Evolutionary conservation across 2,113 vertebrate species (phyloP).

Genomic region (Oophaga pumilio): DNA sequence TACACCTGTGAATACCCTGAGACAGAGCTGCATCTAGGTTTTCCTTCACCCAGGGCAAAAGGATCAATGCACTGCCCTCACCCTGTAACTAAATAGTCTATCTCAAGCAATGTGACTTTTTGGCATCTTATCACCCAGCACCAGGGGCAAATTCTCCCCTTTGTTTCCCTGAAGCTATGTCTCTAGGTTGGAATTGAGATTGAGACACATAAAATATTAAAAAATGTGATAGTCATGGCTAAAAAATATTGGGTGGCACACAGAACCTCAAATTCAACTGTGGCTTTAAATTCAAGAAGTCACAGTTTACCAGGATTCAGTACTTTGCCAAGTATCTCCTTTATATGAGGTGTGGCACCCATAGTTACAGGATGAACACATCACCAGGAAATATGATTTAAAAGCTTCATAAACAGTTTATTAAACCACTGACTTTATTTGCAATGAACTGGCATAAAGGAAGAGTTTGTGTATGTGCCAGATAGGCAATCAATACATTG

Average conservation of each 20-base stretch:
- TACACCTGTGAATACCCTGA: too few relatives aligned
- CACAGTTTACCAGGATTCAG: not conserved
- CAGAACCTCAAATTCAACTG: not conserved
- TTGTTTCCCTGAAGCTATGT: too few relatives aligned
- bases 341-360: not conserved
- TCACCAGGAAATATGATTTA: not conserved
- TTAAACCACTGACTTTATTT: not conserved
- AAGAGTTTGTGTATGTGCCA: not conserved
- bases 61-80: too few relatives aligned
- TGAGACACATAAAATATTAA: too few relatives aligned
- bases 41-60: too few relatives aligned
- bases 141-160: too few relatives aligned
- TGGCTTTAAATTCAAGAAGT: not conserved
- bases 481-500: not conserved
- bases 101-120: too few relatives aligned
- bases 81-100: too few relatives aligned
- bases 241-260: not conserved
- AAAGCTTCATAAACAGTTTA: not conserved
- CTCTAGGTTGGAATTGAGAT: too few relatives aligned
- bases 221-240: too few relatives aligned
- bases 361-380: not conserved
- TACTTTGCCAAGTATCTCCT: not conserved
- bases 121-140: too few relatives aligned
- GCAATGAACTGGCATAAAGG: not conserved
- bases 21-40: too few relatives aligned